Conservation (phyloP, 2,888 invertebrate species). For the Cinara cedri region DNA sequence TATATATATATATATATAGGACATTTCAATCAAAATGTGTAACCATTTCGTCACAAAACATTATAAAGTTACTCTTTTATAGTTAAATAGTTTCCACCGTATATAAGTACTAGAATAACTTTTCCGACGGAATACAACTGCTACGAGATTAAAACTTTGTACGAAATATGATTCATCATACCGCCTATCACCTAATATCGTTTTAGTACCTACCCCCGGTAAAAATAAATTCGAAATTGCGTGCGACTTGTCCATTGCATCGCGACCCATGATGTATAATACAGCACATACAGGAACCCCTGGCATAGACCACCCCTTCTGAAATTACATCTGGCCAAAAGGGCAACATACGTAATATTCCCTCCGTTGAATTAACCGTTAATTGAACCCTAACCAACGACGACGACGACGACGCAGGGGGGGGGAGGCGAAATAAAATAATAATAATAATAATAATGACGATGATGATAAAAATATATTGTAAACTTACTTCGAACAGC, state of each 20-base stretch:
- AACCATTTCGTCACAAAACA: no score
- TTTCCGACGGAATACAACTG: neutral
- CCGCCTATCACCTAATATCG: conserved; percentile 2
- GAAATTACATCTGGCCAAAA: conserved; percentile 45
- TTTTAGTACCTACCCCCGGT: neutral
- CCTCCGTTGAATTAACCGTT: conserved; percentile 32
- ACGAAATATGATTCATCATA: conserved; percentile 25
- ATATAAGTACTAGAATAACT: no score
- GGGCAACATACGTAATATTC: conserved; percentile 7
- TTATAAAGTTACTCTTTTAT: no score
- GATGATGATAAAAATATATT: neutral
- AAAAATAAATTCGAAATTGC: neutral
- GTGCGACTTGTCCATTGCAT: conserved; percentile 12
- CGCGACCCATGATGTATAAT: neutral
- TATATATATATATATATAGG: no score
- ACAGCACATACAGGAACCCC: no score
- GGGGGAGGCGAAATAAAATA: no score
- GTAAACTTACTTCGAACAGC: conserved; percentile 51
- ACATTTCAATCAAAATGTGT: no score
- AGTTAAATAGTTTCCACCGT: no score
- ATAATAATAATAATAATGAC: no score
- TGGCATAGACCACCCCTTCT: conserved; percentile 15
- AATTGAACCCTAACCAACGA: conserved; percentile 32
- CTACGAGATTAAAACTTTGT: neutral
- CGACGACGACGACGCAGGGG: neutral